Conservation (phyloP, 2,888 invertebrate genomes). For the Theodoxus fluviatilis region DNA sequence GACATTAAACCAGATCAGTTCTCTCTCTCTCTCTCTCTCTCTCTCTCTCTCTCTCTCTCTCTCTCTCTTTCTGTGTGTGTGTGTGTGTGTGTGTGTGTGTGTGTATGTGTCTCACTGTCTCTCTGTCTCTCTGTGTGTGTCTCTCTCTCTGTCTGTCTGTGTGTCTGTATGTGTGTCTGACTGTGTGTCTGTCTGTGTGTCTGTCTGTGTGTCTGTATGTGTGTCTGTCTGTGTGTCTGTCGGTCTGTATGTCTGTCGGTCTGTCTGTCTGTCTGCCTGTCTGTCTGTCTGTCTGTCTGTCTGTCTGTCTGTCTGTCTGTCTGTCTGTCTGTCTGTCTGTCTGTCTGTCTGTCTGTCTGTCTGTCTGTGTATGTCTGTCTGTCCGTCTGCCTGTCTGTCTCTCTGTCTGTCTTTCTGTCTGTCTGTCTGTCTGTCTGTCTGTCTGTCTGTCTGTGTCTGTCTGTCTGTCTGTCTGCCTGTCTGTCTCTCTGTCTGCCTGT, state of each 20-base stretch:
- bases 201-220: constrained; percentile 16
- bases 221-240: neutral
- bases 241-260: neutral
- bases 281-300: too few relatives aligned
- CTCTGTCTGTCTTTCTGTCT: too few relatives aligned
- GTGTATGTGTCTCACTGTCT: constrained; percentile 11
- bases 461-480: neutral
- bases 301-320: too few relatives aligned
- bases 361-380: constrained; percentile 7
- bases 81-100: constrained; percentile 11
- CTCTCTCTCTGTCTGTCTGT: neutral
- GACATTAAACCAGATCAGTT: constrained; percentile 48
- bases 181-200: neutral
- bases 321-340: too few relatives aligned
- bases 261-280: constrained; percentile 1
- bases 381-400: neutral
- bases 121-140: neutral
- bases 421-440: neutral
- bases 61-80: neutral
- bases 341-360: neutral
- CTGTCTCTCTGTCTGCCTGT: too few relatives aligned
- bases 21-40: neutral
- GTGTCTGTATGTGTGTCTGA: constrained; percentile 8
- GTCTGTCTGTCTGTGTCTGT: neutral
- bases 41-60: neutral